Evolutionary conservation across 2,888 invertebrate species (phyloP).

Genomic region (Hemithea aestivaria): DNA sequence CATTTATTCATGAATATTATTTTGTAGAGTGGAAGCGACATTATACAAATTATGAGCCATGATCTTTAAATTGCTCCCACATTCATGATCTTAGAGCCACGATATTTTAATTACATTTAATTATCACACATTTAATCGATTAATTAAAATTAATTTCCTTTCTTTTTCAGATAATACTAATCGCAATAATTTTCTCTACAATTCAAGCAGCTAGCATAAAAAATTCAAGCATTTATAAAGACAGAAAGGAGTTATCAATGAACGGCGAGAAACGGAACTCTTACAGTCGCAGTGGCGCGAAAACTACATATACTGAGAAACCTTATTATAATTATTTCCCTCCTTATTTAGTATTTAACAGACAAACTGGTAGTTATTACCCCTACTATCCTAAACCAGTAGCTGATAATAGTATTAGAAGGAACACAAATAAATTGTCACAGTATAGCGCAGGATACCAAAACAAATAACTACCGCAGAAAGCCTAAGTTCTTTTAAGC

Average conservation of each 20-base stretch:
- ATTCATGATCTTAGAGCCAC: no score
- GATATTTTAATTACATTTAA: no score
- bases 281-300: slow-evolving; percentile 39
- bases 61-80: no score
- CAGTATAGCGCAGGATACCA: slow-evolving; percentile 2
- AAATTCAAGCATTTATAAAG: background rate
- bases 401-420: slow-evolving; percentile 38
- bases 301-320: slow-evolving; percentile 19
- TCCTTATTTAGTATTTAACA: slow-evolving; percentile 62
- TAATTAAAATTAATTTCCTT: no score
- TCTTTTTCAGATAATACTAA: slow-evolving; percentile 34
- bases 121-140: no score
- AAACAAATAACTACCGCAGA: no score
- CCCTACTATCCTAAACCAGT: slow-evolving; percentile 60
- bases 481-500: no score
- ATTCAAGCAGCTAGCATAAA: slow-evolving; percentile 12
- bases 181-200: slow-evolving; percentile 21
- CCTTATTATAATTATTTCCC: slow-evolving; percentile 36
- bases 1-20: no score
- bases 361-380: slow-evolving; percentile 57
- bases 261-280: slow-evolving; percentile 40
- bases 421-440: slow-evolving; percentile 29
- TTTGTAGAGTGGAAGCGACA: no score
- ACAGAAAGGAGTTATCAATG: background rate
- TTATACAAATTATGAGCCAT: no score